phyloP scores from a whole-genome alignment of 2,113 vertebrate species.

The Nannobrachium achirus region DNA sequence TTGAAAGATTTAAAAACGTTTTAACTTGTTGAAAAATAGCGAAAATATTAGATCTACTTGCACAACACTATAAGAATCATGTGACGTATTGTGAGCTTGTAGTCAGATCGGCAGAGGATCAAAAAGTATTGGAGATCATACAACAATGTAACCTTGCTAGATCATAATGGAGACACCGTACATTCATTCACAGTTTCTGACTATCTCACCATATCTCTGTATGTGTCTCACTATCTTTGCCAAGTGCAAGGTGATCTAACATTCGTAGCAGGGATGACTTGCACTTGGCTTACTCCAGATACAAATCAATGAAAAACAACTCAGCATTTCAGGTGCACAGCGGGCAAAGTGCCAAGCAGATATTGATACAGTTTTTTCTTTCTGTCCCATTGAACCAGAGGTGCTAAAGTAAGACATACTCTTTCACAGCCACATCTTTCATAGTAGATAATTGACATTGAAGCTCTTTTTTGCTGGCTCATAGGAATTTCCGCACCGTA shows the following conservation, averaged over 20 bases:
- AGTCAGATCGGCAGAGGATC: too few relatives aligned
- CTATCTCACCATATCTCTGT: slow-evolving; percentile 4
- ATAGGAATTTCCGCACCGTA: too few relatives aligned
- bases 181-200: neutral
- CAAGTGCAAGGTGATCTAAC: slow-evolving; percentile 26
- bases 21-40: too few relatives aligned
- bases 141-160: neutral
- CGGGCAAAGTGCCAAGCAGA: slow-evolving; percentile 9
- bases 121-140: neutral
- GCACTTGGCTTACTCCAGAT: slow-evolving; percentile 28
- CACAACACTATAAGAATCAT: too few relatives aligned
- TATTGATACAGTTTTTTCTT: neutral
- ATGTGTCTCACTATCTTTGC: neutral
- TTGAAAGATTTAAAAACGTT: too few relatives aligned
- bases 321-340: slow-evolving; percentile 21
- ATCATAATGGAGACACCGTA: neutral
- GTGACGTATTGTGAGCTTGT: too few relatives aligned
- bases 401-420: neutral
- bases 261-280: slow-evolving; percentile 49
- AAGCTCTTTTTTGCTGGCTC: too few relatives aligned
- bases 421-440: slow-evolving; percentile 15
- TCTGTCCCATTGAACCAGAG: slow-evolving; percentile 3
- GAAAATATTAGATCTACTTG: too few relatives aligned
- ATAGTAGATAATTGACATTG: too few relatives aligned
- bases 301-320: slow-evolving; percentile 46